These are phyloP conservation scores for Ariolimax columbianus DNA, from an alignment of 2,888 invertebrate species.

Conservation along the genomic window DNA sequence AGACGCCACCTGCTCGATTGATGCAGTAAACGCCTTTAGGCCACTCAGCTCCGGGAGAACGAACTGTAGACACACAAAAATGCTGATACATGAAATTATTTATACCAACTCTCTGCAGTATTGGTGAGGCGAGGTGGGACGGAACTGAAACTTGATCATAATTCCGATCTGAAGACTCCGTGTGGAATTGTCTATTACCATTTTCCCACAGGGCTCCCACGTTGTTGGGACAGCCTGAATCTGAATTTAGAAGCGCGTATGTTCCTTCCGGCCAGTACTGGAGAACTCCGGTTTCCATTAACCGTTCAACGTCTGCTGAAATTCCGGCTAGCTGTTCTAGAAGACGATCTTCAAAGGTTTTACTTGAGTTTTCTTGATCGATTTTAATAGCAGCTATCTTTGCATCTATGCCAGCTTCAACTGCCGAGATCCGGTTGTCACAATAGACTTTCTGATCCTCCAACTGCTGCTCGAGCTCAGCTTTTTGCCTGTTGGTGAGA, in stretches of 20 bases:
- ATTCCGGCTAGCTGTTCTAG: not conserved
- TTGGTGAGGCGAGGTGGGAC: not conserved
- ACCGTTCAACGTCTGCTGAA: not conserved
- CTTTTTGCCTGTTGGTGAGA: not conserved
- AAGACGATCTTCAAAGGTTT: not conserved
- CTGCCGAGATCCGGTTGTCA: not conserved
- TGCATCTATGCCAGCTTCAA: not conserved
- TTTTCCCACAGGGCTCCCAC: slow-evolving; percentile 12
- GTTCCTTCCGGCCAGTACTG: slow-evolving; percentile 40
- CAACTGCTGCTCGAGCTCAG: slow-evolving; percentile 3
- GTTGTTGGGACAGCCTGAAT: slow-evolving; percentile 25
- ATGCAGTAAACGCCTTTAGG: slow-evolving; percentile 35
- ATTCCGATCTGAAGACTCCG: slow-evolving; percentile 35
- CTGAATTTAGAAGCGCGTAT: slow-evolving; percentile 1
- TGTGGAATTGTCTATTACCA: slow-evolving; percentile 10
- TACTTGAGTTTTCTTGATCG: not conserved
- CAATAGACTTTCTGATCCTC: slow-evolving; percentile 25
- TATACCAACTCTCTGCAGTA: not conserved
- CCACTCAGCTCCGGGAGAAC: slow-evolving; percentile 19
- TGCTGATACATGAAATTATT: slow-evolving; percentile 30
- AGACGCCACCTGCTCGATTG: slow-evolving; percentile 11
- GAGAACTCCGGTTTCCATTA: slow-evolving; percentile 29
- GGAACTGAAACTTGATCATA: slow-evolving; percentile 1
- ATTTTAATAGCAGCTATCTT: not conserved
- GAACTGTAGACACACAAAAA: slow-evolving; percentile 11